Conservation (phyloP, 2,888 invertebrate genomes). For the Tetropium fuscum region DNA sequence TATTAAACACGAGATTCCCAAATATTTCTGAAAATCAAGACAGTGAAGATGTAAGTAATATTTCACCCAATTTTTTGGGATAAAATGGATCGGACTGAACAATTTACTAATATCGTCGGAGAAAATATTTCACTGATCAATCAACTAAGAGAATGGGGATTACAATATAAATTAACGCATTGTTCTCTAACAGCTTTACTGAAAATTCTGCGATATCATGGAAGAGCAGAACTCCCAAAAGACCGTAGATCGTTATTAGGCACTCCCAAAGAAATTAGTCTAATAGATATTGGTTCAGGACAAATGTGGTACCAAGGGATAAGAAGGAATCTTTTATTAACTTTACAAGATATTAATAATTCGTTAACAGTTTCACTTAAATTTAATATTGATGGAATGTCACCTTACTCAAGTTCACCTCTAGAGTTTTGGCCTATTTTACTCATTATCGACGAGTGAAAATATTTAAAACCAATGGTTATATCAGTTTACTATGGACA, state of each 20-base stretch:
- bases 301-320: not conserved
- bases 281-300: not conserved
- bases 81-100: not conserved
- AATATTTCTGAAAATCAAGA: not conserved
- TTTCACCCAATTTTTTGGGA: not conserved
- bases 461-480: conserved; percentile 4
- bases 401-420: conserved; percentile 6
- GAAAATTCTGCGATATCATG: not conserved
- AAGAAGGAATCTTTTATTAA: not conserved
- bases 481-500: conserved; percentile 1
- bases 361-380: not conserved
- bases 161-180: not conserved
- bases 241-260: not conserved
- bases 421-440: conserved; percentile 12
- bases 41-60: not conserved
- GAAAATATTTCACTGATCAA: not conserved
- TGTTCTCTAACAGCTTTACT: not conserved
- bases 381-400: conserved; percentile 11
- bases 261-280: not conserved
- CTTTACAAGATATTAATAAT: not conserved
- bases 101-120: not conserved
- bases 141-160: not conserved
- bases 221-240: not conserved
- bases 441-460: not conserved
- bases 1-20: not conserved